Evolutionary conservation across 2,797 vertebrate genomes (phyloP).

Genomic region (Monodelphis domestica): DNA sequence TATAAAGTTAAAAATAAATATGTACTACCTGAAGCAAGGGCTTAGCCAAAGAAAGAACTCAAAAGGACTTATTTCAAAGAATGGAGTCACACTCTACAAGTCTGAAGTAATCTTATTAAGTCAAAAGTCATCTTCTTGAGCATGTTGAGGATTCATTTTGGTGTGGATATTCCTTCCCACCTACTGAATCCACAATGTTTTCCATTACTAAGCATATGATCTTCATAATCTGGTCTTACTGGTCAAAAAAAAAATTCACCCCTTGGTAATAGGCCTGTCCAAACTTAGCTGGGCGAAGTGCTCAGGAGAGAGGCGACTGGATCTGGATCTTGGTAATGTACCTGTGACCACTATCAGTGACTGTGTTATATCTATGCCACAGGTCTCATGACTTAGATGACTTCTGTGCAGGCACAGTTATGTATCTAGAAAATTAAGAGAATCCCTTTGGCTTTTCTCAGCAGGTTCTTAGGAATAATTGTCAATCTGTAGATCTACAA

Average conservation of each 20-base stretch:
- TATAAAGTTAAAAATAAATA: constrained; percentile 1
- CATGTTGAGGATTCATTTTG: background rate
- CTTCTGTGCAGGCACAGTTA: background rate
- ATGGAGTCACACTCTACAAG: accelerated
- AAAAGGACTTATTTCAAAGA: background rate
- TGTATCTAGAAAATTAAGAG: background rate
- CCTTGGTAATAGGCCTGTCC: background rate
- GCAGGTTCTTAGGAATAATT: background rate
- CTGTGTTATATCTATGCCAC: background rate
- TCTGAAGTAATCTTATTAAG: background rate
- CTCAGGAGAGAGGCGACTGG: background rate
- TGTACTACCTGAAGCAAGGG: background rate
- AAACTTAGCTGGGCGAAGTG: background rate
- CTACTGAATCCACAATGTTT: background rate
- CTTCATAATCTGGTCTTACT: background rate
- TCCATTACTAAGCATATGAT: background rate
- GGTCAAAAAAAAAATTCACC: background rate
- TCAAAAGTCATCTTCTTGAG: background rate
- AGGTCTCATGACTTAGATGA: background rate
- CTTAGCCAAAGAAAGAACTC: background rate
- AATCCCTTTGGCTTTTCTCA: background rate
- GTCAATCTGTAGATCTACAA: background rate
- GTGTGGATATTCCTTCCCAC: background rate
- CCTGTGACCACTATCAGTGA: background rate
- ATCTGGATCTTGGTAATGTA: background rate